phyloP scores from a whole-genome alignment of 2,888 invertebrate genomes.

The Epicampocera succincta region DNA sequence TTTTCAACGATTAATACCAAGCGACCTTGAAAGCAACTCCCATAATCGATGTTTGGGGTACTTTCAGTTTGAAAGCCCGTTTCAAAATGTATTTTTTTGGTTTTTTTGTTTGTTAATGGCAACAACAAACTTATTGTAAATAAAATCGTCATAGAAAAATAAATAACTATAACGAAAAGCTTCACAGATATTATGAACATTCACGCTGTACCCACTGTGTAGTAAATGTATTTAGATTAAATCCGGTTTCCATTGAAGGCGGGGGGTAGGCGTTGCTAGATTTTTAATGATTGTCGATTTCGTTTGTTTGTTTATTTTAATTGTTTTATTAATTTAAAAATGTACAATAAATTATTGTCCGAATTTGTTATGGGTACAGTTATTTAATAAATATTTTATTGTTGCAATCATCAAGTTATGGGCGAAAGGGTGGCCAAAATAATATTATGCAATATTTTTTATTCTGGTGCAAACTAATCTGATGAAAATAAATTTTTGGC shows the following conservation, averaged over 20 bases:
- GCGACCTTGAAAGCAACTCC: conserved; percentile 63
- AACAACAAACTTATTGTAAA: conserved; percentile 6
- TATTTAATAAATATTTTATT: too few species aligned
- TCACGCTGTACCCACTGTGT: not conserved
- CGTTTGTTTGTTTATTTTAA: conserved; percentile 18
- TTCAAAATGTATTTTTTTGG: conserved; percentile 50
- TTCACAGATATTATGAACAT: conserved; percentile 1
- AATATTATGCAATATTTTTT: too few species aligned
- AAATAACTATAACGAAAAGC: conserved; percentile 1
- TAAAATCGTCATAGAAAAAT: conserved; percentile 12
- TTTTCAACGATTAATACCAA: conserved; percentile 14
- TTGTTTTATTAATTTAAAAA: conserved; percentile 20
- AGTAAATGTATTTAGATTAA: not conserved
- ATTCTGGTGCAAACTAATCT: too few species aligned
- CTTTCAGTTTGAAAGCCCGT: conserved; percentile 57
- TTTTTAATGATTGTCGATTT: conserved; percentile 42
- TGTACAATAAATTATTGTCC: too few species aligned
- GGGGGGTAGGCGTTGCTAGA: conserved; percentile 45
- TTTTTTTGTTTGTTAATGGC: too few species aligned
- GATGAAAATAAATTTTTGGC: too few species aligned
- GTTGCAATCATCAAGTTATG: too few species aligned
- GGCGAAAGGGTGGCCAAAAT: too few species aligned
- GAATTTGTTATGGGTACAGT: too few species aligned
- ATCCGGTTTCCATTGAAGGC: conserved; percentile 49
- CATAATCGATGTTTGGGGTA: conserved; percentile 40